Conservation (phyloP, 2,888 invertebrate genomes). For the Melanotus villosus region DNA sequence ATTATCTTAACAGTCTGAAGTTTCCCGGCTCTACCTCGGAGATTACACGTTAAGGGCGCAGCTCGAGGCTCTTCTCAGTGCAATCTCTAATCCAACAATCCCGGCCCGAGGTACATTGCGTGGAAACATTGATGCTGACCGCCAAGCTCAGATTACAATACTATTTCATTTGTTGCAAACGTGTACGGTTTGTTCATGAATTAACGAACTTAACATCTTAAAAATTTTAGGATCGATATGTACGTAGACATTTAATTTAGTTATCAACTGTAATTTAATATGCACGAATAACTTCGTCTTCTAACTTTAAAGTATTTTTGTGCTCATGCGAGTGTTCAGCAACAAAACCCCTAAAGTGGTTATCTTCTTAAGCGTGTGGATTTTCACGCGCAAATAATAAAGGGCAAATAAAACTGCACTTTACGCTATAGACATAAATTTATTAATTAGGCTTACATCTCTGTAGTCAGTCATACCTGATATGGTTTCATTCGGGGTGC, state of each 20-base stretch:
- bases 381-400: too few relatives aligned
- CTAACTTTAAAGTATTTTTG: too few relatives aligned
- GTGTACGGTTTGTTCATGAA: conserved; percentile 42
- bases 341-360: too few relatives aligned
- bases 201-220: conserved; percentile 29
- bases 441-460: not conserved
- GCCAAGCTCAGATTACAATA: conserved; percentile 66
- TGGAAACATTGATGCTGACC: conserved; percentile 68
- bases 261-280: not conserved
- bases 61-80: conserved; percentile 59
- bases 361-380: too few relatives aligned
- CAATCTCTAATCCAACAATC: conserved; percentile 64
- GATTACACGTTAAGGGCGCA: conserved; percentile 63
- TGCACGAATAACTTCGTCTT: too few relatives aligned
- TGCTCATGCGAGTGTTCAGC: too few relatives aligned
- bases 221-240: not conserved
- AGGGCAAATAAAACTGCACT: too few relatives aligned
- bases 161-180: conserved; percentile 63
- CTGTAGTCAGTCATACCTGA: not conserved
- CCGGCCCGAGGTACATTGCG: conserved; percentile 65
- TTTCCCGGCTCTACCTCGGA: conserved; percentile 61
- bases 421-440: too few relatives aligned
- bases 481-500: not conserved
- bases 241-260: not conserved
- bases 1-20: conserved; percentile 64